Evolutionary conservation across 2,797 vertebrate genomes (phyloP).

Genomic region (Peromyscus melanophrys): DNA sequence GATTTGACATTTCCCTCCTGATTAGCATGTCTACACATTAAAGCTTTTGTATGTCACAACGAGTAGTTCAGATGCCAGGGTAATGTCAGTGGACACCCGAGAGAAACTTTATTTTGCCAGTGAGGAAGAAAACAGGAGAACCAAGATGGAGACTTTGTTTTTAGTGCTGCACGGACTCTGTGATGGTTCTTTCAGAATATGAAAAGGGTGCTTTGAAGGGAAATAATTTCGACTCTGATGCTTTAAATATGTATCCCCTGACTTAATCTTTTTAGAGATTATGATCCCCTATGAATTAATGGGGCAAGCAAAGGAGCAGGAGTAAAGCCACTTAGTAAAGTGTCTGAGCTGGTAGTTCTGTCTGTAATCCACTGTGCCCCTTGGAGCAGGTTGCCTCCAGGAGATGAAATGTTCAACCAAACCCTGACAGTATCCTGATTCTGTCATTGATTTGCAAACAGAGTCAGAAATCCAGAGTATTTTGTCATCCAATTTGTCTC

Average conservation of each 20-base stretch:
- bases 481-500: not conserved
- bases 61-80: conserved; percentile 88
- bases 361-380: not conserved
- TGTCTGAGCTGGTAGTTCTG: not conserved
- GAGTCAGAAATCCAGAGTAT: not conserved
- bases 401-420: not conserved
- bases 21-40: conserved; percentile 96
- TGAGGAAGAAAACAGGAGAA: conserved; percentile 79
- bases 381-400: not conserved
- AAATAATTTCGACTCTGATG: not conserved
- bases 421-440: not conserved
- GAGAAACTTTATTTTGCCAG: conserved; percentile 56
- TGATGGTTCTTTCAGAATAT: not conserved
- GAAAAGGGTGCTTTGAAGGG: not conserved
- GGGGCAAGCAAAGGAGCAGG: not conserved
- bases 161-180: not conserved
- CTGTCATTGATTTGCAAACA: conserved; percentile 28
- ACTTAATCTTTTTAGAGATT: not conserved
- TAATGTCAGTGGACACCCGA: conserved; percentile 89
- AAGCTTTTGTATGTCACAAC: conserved; percentile 90
- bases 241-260: not conserved
- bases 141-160: conserved; percentile 74
- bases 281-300: not conserved
- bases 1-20: conserved; percentile 98
- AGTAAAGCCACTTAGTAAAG: not conserved